Evolutionary conservation across 2,888 invertebrate genomes (phyloP).

Genomic region (Lampropteryx suffumata): DNA sequence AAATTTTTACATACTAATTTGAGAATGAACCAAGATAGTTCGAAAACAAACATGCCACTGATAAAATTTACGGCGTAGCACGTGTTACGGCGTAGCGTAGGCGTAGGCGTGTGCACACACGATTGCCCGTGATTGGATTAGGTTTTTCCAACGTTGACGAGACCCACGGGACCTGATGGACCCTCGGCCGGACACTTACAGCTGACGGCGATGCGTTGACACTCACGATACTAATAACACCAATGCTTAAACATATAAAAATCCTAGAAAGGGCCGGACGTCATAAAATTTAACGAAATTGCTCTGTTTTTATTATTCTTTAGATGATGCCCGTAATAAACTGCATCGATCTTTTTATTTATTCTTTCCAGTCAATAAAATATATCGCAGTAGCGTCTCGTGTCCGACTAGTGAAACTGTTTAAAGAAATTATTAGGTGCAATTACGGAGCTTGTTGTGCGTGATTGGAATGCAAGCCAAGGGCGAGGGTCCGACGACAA

Average conservation of each 20-base stretch:
- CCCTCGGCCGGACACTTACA: conserved; percentile 34
- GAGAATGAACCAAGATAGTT: neutral
- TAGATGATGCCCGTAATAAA: conserved; percentile 47
- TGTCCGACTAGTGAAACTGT: conserved; percentile 52
- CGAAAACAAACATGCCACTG: conserved; percentile 6
- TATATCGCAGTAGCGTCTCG: conserved; percentile 30
- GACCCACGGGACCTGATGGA: conserved; percentile 76
- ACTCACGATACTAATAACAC: conserved; percentile 61
- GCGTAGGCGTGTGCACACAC: conserved; percentile 68
- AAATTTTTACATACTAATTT: no score
- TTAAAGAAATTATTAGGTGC: conserved; percentile 82
- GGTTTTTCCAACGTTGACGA: conserved; percentile 83
- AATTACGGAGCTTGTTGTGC: conserved; percentile 81
- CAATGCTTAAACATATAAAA: conserved; percentile 58
- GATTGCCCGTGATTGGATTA: conserved; percentile 85
- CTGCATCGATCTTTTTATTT: conserved; percentile 28
- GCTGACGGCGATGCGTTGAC: conserved; percentile 65
- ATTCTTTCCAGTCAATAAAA: conserved; percentile 33
- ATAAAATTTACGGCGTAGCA: conserved; percentile 27
- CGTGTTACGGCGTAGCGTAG: conserved; percentile 50
- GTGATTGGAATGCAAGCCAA: conserved; percentile 78
- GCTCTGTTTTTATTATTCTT: conserved; percentile 51
- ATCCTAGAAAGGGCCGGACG: conserved; percentile 43
- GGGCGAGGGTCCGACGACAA: conserved; percentile 77
- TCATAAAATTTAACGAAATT: conserved; percentile 51